Evolutionary conservation across 2,888 invertebrate species (phyloP).

Genomic region (Phlogophora meticulosa): DNA sequence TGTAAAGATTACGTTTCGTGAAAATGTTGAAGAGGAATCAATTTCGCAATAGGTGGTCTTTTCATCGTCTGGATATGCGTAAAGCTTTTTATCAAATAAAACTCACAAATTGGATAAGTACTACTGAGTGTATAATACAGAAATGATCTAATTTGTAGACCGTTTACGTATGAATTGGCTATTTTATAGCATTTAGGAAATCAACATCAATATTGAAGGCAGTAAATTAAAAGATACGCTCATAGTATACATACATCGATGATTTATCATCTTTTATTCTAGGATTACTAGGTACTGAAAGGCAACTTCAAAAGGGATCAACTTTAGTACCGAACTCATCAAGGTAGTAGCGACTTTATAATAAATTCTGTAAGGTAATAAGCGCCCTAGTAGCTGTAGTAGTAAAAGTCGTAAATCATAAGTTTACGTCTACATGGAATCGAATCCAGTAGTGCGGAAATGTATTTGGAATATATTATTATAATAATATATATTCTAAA

Average conservation of each 20-base stretch:
- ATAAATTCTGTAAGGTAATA: slow-evolving; percentile 31
- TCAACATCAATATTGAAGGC: not conserved
- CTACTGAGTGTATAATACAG: not conserved
- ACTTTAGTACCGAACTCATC: slow-evolving; percentile 24
- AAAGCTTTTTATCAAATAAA: not conserved
- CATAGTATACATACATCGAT: not conserved
- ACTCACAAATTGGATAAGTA: not conserved
- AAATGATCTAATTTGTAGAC: not conserved
- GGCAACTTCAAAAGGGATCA: not conserved
- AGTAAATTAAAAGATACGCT: not conserved
- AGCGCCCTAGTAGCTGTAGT: slow-evolving; percentile 17
- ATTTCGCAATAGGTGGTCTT: slow-evolving; percentile 3
- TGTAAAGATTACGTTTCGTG: slow-evolving; percentile 25
- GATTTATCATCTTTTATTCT: slow-evolving; percentile 8
- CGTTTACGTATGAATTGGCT: not conserved
- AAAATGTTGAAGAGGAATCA: not conserved
- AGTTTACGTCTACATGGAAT: slow-evolving; percentile 43
- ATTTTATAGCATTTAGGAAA: not conserved
- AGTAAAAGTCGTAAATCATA: slow-evolving; percentile 53
- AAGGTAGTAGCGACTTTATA: slow-evolving; percentile 24
- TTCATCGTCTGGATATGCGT: not conserved
- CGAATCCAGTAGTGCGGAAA: slow-evolving; percentile 32
- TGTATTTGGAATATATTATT: slow-evolving; percentile 21
- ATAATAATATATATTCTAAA: slow-evolving; percentile 3
- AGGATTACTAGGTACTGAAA: not conserved